Evolutionary conservation across 1,140 invertebrate genomes (phyloP), one percentile per base, ranked within the genome.

Genomic region (Tenebrio molitor): DNA sequence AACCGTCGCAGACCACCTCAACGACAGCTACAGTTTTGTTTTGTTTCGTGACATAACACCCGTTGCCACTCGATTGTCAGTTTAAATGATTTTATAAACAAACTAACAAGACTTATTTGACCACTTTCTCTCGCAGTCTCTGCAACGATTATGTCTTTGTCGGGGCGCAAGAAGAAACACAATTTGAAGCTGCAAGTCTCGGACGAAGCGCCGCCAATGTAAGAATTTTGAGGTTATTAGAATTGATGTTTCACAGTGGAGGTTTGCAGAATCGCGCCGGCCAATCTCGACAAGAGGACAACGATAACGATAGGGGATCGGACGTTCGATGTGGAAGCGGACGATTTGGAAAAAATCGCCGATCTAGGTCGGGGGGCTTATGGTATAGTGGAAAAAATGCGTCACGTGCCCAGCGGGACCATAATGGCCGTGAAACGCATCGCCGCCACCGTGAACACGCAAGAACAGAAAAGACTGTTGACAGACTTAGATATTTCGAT

Each of bases 401-500:
- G 89, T 66, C 97, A 99, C 82, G 91, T 91, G 79, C 92, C 92
- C 72, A 95, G 93, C 77, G 89, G 91, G 63, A 95, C 94, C 65
- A 91, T 95, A 46, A 95, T 99, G 91, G 97, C 97, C 75, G 97
- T 99, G 0, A 99, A 99, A 72, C 76, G 81, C 25, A 83, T 96
- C 86, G 87, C 93, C 50, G 89, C 91, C 46, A 95, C 93, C 64
- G 93, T 95, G 2, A 95, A 95, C 82, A 89, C 90, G 53, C 91
- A 93, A 80, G 95, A 96, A 85, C 91, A 95, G 76, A 98, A 99
- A 83, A 89, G 97, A 73, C 88, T 99, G 14, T 88, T 98, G 64
- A 99, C 98, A 95, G 98, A 99, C 84, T 86, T 99, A 53, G 97
- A 99, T 85, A 93, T 95, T 73, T 95, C 93, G 0, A 95, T 95